Conservation (phyloP, 2,797 vertebrate genomes). For the Cephalopachus bancanus region DNA sequence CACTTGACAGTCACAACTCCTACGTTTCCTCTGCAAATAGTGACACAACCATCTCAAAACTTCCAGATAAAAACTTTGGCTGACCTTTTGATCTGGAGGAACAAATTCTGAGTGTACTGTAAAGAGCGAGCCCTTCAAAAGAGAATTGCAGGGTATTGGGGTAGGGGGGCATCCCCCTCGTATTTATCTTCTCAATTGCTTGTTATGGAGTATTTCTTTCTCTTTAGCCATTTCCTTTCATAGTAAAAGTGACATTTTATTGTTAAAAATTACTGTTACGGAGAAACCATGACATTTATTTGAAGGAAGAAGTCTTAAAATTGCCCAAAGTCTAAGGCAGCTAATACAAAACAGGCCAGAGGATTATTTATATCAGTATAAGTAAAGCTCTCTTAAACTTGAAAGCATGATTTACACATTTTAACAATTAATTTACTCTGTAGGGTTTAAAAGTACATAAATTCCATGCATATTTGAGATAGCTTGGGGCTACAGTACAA, state of each 20-base stretch:
- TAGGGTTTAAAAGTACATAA: background rate
- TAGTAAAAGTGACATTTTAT: slow-evolving; percentile 43
- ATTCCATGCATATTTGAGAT: background rate
- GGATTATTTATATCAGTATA: background rate
- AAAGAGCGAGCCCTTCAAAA: too few species aligned
- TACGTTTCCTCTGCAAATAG: too few species aligned
- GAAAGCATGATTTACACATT: background rate
- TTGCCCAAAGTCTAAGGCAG: background rate
- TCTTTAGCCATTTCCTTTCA: background rate
- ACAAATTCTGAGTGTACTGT: too few species aligned
- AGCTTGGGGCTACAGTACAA: background rate
- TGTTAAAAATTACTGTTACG: background rate
- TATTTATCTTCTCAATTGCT: background rate
- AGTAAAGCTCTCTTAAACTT: background rate
- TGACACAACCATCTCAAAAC: too few species aligned
- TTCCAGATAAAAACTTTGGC: too few species aligned
- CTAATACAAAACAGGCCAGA: background rate
- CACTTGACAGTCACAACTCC: too few species aligned
- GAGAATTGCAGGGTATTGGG: too few species aligned
- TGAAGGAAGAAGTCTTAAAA: background rate
- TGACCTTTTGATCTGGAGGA: too few species aligned
- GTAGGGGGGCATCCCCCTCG: too few species aligned
- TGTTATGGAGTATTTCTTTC: background rate
- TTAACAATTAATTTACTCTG: slow-evolving; percentile 27
- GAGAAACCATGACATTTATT: background rate